phyloP scores from a whole-genome alignment of 2,113 vertebrate species.

The Camelus dromedarius region DNA sequence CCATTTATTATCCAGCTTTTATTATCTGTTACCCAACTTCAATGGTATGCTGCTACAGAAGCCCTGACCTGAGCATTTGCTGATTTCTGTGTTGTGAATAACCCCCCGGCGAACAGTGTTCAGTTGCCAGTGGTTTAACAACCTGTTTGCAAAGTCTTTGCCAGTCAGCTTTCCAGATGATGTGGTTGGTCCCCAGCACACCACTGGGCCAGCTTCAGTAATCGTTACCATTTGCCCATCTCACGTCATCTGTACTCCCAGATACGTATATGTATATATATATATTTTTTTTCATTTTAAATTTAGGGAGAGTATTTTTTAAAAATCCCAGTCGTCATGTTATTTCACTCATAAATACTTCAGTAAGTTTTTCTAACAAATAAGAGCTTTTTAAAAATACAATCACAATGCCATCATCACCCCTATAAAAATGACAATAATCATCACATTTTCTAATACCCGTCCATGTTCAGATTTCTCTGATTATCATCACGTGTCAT shows the following conservation, averaged over 20 bases:
- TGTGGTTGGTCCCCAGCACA: not conserved
- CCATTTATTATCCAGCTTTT: not conserved
- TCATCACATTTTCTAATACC: not conserved
- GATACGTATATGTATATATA: not conserved
- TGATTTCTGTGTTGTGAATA: not conserved
- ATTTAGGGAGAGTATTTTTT: not conserved
- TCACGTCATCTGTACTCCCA: not conserved
- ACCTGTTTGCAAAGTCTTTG: not conserved
- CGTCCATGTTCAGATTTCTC: not conserved
- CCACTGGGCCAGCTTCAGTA: not conserved
- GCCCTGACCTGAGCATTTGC: not conserved
- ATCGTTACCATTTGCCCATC: not conserved
- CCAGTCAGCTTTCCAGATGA: not conserved
- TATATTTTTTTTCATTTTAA: not conserved
- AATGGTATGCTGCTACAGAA: not conserved
- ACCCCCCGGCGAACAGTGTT: not conserved
- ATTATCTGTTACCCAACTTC: not conserved
- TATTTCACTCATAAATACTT: slow-evolving; percentile 24
- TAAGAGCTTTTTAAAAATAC: not conserved
- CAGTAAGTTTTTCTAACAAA: not conserved
- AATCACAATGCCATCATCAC: not conserved
- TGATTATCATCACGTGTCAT: not conserved
- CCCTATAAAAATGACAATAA: not conserved
- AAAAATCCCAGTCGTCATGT: not conserved
- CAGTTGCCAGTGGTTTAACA: not conserved